These are phyloP conservation scores for Drosophila atripex DNA, from an alignment of 2,888 invertebrate genomes.

Conservation along the genomic window DNA sequence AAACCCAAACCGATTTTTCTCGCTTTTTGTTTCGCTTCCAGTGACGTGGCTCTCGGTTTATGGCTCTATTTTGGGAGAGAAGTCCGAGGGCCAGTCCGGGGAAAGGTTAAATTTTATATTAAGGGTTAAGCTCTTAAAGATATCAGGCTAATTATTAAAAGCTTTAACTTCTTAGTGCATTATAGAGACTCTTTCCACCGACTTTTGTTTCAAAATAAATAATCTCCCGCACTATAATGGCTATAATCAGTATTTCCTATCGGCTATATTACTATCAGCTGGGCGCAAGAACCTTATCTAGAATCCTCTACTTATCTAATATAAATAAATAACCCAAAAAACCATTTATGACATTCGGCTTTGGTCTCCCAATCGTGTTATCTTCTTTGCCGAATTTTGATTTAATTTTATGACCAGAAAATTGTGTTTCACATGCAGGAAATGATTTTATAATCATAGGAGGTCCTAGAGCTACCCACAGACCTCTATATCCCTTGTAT, in stretches of 20 bases:
- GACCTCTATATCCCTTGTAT: slow-evolving; percentile 32
- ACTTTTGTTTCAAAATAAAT: no score
- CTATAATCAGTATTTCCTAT: not conserved
- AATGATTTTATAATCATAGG: slow-evolving; percentile 35
- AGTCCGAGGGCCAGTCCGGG: not conserved
- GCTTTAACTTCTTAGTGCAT: no score
- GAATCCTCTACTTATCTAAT: not conserved
- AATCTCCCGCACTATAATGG: no score
- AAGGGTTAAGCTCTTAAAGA: no score
- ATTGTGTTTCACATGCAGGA: slow-evolving; percentile 38
- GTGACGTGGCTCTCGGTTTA: slow-evolving; percentile 24
- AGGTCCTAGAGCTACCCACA: not conserved
- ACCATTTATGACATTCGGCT: not conserved
- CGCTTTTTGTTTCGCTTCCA: slow-evolving; percentile 13
- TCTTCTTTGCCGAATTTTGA: slow-evolving; percentile 36
- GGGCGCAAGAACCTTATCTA: not conserved
- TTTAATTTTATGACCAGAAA: slow-evolving; percentile 50
- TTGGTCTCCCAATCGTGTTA: not conserved
- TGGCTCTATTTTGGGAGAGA: slow-evolving; percentile 27
- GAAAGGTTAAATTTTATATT: not conserved
- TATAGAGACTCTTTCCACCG: no score
- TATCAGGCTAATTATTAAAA: no score
- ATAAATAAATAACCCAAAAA: not conserved
- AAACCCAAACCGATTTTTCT: slow-evolving; percentile 1
- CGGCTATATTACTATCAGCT: not conserved